phyloP scores from a whole-genome alignment of 2,888 invertebrate genomes.

The Eupeodes luniger region DNA sequence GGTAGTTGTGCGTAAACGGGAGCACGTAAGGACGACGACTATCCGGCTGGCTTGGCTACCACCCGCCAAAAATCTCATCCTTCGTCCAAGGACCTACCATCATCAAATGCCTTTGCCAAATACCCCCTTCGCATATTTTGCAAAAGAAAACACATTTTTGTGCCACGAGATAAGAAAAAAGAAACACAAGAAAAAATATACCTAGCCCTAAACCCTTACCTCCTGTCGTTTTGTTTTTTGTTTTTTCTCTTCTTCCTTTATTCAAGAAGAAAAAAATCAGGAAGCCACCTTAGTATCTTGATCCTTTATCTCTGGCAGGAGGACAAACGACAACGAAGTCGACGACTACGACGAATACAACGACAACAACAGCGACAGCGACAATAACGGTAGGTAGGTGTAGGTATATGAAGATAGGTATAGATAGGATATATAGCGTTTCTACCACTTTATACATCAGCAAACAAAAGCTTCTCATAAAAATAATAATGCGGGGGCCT shows the following conservation, averaged over 20 bases:
- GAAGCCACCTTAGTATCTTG: conserved; percentile 62
- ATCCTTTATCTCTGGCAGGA: conserved; percentile 62
- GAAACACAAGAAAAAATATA: conserved; percentile 18
- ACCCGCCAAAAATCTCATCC: background rate
- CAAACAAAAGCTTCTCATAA: conserved; percentile 68
- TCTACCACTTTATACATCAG: conserved; percentile 53
- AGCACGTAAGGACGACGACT: conserved; percentile 6
- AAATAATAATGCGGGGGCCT: conserved; percentile 67
- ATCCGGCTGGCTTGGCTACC: background rate
- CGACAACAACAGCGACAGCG: background rate
- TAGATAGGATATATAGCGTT: background rate
- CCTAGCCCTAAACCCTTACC: conserved; percentile 1
- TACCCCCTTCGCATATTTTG: conserved; percentile 11
- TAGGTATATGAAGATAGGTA: background rate
- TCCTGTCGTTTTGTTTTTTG: conserved; percentile 3
- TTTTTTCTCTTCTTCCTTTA: background rate
- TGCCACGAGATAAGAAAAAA: conserved; percentile 53
- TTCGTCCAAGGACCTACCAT: background rate
- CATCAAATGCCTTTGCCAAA: background rate
- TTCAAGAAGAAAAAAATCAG: conserved; percentile 29
- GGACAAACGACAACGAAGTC: conserved; percentile 26
- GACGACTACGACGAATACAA: conserved; percentile 1
- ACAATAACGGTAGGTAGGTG: conserved; percentile 1
- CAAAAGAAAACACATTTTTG: conserved; percentile 48
- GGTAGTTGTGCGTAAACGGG: conserved; percentile 33